A percentile compares a stretch with the other conserved stretches of the same genome.
Evolutionary conservation across 2,797 vertebrate species (phyloP).

Genomic region (Sparus aurata): DNA sequence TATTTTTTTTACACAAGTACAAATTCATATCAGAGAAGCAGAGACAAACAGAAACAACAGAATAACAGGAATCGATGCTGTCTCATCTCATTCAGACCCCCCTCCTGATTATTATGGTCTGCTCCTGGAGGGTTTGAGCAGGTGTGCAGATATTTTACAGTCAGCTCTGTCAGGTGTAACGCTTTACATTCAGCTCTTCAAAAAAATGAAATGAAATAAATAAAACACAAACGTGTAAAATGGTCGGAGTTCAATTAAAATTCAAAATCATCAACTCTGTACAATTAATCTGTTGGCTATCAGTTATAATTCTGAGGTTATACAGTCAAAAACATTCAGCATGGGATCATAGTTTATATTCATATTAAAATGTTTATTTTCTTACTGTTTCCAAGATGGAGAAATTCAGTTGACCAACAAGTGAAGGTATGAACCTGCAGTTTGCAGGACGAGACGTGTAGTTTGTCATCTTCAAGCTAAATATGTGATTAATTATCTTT

Average conservation of each 20-base stretch:
- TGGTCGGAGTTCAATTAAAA: background rate
- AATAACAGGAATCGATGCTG: accelerated
- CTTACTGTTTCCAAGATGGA: background rate
- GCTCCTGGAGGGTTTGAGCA: conserved; percentile 33
- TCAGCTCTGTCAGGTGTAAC: too few relatives aligned
- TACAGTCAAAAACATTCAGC: background rate
- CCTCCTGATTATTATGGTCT: conserved; percentile 27
- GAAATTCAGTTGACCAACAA: background rate
- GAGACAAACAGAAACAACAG: background rate
- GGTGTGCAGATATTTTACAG: background rate
- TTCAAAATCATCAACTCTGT: background rate
- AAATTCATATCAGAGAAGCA: background rate
- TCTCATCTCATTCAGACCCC: background rate
- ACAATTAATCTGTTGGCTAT: background rate
- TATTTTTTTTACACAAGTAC: accelerated
- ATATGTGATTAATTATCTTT: background rate
- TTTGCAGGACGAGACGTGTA: background rate
- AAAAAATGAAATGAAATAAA: background rate
- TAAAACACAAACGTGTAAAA: background rate
- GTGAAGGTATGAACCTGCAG: background rate
- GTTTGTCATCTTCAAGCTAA: background rate
- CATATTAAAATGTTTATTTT: background rate
- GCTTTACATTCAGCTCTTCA: background rate
- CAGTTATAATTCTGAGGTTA: background rate
- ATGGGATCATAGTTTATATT: background rate